phyloP scores from a whole-genome alignment of 2,888 invertebrate genomes.

The Crocallis elinguaria region DNA sequence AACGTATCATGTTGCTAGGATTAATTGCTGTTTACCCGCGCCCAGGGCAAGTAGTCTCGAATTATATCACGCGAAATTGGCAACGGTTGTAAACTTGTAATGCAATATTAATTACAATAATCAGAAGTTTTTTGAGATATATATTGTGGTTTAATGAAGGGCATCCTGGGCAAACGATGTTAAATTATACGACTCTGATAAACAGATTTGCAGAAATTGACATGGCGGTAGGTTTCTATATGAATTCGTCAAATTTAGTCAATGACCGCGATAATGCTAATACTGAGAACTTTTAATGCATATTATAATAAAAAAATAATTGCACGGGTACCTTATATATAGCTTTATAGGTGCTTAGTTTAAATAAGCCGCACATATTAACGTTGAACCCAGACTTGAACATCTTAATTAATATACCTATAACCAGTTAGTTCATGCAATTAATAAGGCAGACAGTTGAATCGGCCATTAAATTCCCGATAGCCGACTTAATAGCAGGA shows the following conservation, averaged over 20 bases:
- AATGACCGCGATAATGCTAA: slow-evolving; percentile 16
- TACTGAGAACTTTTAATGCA: slow-evolving; percentile 1
- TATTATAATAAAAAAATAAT: too few relatives aligned
- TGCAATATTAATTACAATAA: slow-evolving; percentile 71
- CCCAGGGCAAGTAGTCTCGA: slow-evolving; percentile 64
- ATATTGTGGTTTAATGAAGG: slow-evolving; percentile 49
- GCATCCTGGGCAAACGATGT: slow-evolving; percentile 13
- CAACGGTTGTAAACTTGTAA: slow-evolving; percentile 69
- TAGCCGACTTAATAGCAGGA: slow-evolving; percentile 52
- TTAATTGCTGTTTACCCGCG: slow-evolving; percentile 80
- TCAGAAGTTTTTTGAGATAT: slow-evolving; percentile 48
- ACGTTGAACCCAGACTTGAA: background rate
- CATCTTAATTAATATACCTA: slow-evolving; percentile 10
- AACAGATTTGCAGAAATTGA: slow-evolving; percentile 1
- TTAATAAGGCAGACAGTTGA: slow-evolving; percentile 25
- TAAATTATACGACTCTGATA: background rate
- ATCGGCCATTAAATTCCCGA: slow-evolving; percentile 55
- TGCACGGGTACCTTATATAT: too few relatives aligned
- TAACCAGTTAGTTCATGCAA: slow-evolving; percentile 18
- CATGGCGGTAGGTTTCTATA: slow-evolving; percentile 1
- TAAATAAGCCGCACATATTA: too few relatives aligned
- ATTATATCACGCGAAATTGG: slow-evolving; percentile 77
- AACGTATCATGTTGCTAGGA: slow-evolving; percentile 79
- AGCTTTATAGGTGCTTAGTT: too few relatives aligned
- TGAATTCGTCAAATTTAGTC: slow-evolving; percentile 4